Evolutionary conservation across 2,113 vertebrate species (phyloP).

Genomic region (Aptenodytes patagonicus): DNA sequence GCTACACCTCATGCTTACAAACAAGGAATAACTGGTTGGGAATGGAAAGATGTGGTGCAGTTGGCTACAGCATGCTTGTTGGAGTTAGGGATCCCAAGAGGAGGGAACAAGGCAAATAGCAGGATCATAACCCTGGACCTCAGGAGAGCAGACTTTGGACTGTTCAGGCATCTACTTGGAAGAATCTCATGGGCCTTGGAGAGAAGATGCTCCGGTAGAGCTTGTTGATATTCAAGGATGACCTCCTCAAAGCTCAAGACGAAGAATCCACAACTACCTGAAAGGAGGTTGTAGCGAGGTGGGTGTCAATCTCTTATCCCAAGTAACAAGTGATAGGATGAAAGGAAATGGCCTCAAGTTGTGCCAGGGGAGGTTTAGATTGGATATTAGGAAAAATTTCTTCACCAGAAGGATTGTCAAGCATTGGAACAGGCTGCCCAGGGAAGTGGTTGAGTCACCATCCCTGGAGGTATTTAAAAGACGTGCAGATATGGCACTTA

Average conservation of each 20-base stretch:
- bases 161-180: not conserved
- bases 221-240: not conserved
- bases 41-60: not conserved
- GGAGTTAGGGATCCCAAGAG: not conserved
- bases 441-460: too few species aligned
- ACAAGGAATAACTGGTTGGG: not conserved
- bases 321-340: too few species aligned
- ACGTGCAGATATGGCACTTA: too few species aligned
- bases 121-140: not conserved
- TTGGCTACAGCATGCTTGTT: not conserved
- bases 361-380: too few species aligned
- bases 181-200: not conserved
- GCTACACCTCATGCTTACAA: not conserved
- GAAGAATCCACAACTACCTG: too few species aligned
- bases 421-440: too few species aligned
- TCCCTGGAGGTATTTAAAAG: too few species aligned
- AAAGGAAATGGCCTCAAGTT: too few species aligned
- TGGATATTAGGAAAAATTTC: too few species aligned
- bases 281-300: too few species aligned
- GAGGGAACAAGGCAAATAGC: not conserved
- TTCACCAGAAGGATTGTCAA: too few species aligned
- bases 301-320: too few species aligned
- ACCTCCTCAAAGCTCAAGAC: not conserved
- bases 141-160: not conserved
- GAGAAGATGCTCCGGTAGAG: not conserved